phyloP scores from a whole-genome alignment of 2,797 vertebrate species.

The Lithobates pipiens region DNA sequence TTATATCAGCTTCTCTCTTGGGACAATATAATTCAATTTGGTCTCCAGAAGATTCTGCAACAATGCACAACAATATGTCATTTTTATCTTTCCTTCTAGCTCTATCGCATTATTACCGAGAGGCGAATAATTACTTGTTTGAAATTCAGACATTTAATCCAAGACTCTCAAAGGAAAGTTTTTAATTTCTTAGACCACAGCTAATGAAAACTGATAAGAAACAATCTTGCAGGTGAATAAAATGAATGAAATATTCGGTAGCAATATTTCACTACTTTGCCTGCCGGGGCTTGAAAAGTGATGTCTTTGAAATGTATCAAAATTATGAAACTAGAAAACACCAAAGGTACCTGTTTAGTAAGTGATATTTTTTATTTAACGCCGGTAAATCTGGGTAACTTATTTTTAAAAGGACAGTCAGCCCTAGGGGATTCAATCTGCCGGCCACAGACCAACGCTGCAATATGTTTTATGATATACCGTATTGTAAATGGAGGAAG shows the following conservation, averaged over 20 bases:
- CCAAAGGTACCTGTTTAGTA: background rate
- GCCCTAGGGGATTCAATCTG: no score
- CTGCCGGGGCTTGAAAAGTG: background rate
- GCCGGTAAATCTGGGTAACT: no score
- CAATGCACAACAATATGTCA: slow-evolving; percentile 1
- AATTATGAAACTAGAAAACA: slow-evolving; percentile 1
- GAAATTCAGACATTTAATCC: slow-evolving; percentile 33
- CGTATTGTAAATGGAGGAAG: no score
- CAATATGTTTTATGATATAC: no score
- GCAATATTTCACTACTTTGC: slow-evolving; percentile 6
- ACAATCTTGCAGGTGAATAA: slow-evolving; percentile 5
- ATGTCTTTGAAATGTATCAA: background rate
- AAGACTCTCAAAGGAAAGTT: background rate
- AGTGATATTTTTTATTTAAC: no score
- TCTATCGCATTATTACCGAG: slow-evolving; percentile 22
- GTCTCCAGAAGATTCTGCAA: background rate
- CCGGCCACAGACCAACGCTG: no score
- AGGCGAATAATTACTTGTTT: slow-evolving; percentile 30
- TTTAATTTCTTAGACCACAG: slow-evolving; percentile 20
- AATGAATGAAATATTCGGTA: background rate
- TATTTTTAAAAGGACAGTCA: no score
- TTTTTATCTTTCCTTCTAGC: slow-evolving; percentile 4
- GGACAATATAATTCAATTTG: background rate
- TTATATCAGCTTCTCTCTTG: background rate
- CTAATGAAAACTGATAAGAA: background rate